Percentiles rank a stretch among this genome's conserved stretches.
Conservation (phyloP, 2,113 vertebrate species). For the Barnardius zonarius region DNA sequence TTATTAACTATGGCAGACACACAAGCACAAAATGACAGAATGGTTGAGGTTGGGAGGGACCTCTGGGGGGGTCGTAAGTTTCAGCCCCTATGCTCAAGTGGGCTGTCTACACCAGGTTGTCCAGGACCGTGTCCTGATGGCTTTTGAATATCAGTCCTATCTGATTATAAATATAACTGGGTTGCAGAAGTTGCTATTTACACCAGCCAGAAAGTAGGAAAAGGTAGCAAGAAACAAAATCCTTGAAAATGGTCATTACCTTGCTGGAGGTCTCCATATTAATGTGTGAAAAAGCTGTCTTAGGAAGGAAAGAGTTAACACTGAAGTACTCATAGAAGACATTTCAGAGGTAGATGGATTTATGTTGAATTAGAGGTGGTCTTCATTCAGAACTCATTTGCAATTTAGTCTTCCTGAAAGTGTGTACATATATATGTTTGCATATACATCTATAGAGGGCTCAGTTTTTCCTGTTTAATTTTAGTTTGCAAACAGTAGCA, state of each 20-base stretch:
- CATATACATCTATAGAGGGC: not conserved
- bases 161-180: not conserved
- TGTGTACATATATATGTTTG: not conserved
- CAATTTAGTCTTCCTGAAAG: not conserved
- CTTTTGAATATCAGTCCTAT: not conserved
- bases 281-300: not conserved
- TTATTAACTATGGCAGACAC: not conserved
- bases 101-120: not conserved
- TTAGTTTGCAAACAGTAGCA: not conserved
- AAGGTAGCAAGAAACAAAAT: not conserved
- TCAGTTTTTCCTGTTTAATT: not conserved
- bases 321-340: not conserved
- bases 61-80: rapidly evolving
- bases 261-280: not conserved
- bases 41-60: not conserved
- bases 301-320: not conserved
- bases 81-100: not conserved
- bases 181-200: not conserved
- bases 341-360: not conserved
- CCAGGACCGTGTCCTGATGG: not conserved
- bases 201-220: not conserved
- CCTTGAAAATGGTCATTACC: not conserved
- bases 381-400: not conserved
- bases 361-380: not conserved
- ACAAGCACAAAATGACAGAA: not conserved